phyloP scores from a whole-genome alignment of 2,113 vertebrate genomes.

The Actinemys pallida region DNA sequence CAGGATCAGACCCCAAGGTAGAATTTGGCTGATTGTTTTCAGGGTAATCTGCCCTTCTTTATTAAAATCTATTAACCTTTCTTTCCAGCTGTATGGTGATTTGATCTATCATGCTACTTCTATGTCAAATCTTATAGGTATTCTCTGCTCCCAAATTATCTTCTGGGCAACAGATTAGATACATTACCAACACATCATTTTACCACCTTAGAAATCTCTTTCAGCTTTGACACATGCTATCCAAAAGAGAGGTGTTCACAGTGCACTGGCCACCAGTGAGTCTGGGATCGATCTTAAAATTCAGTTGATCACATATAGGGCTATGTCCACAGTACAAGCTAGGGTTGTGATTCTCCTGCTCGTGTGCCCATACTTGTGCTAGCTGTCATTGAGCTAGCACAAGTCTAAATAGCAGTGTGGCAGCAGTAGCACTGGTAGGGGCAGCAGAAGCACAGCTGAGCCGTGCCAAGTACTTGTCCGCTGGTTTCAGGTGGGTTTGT shows the following conservation, averaged over 20 bases:
- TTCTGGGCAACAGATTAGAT: background rate
- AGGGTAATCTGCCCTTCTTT: background rate
- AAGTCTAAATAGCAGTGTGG: background rate
- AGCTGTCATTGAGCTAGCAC: too few relatives aligned
- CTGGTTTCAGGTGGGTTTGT: background rate
- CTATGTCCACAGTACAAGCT: background rate
- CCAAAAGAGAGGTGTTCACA: constrained; percentile 24
- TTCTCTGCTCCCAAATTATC: background rate
- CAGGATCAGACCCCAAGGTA: background rate
- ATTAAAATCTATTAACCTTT: background rate
- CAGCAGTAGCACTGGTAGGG: background rate
- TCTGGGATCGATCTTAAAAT: constrained; percentile 6
- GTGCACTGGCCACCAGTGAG: background rate
- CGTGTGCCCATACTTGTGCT: background rate
- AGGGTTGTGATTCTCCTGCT: background rate
- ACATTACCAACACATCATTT: constrained; percentile 17
- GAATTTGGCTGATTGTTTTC: background rate
- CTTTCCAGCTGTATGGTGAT: background rate
- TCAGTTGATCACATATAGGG: background rate
- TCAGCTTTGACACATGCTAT: background rate
- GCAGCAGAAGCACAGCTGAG: background rate
- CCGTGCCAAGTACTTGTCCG: background rate
- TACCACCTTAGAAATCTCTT: constrained; percentile 29
- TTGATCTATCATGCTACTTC: background rate
- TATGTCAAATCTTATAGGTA: background rate